Conservation (phyloP, 2,797 vertebrate genomes). For the Gymnocypris eckloni region DNA sequence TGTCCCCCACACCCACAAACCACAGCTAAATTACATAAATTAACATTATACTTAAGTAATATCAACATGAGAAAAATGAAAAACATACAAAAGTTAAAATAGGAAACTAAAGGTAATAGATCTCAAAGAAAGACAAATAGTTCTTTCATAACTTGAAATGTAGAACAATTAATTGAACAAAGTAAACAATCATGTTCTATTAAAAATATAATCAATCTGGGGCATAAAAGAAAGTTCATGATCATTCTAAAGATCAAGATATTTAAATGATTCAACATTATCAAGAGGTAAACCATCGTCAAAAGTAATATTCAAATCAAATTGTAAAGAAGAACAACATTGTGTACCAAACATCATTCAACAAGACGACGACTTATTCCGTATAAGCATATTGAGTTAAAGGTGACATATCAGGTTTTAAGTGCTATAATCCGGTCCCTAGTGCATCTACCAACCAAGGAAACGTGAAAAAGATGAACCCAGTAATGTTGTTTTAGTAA, state of each 20-base stretch:
- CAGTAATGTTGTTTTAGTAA: too few relatives aligned
- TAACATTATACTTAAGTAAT: background rate
- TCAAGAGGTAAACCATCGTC: background rate
- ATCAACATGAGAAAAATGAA: background rate
- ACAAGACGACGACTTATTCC: background rate
- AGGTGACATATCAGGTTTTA: too few relatives aligned
- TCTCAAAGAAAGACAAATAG: background rate
- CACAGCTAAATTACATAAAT: background rate
- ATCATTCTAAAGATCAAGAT: background rate
- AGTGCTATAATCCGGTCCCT: too few relatives aligned
- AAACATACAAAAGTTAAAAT: background rate
- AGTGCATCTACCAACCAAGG: too few relatives aligned
- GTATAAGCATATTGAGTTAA: background rate
- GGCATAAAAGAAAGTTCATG: slow-evolving; percentile 39
- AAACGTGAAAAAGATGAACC: too few relatives aligned
- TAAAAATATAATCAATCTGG: slow-evolving; percentile 31
- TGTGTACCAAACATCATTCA: background rate
- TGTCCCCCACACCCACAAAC: background rate
- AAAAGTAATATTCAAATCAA: background rate
- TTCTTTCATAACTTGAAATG: slow-evolving; percentile 20
- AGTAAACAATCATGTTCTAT: background rate
- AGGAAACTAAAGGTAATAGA: background rate
- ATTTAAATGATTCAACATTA: background rate
- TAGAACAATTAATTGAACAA: slow-evolving; percentile 1
- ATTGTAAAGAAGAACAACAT: too few relatives aligned